Evolutionary conservation across 1,140 invertebrate species (phyloP).

Genomic region (Drosophila busckii): DNA sequence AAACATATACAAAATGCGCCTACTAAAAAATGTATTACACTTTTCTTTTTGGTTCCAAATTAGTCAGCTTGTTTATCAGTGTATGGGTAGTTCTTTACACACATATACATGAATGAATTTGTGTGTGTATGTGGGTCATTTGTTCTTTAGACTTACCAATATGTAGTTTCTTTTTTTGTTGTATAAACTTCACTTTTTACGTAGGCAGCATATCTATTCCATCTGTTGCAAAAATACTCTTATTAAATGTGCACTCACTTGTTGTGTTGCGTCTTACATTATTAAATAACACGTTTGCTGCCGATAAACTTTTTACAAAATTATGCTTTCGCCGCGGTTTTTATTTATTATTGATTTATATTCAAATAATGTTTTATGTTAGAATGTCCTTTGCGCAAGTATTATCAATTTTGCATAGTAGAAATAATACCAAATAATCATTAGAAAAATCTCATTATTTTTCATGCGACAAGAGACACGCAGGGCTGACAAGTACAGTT

Average conservation of each 20-base stretch:
- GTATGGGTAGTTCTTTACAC: slow-evolving; percentile 15
- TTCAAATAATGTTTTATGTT: slow-evolving; percentile 5
- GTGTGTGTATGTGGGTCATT: slow-evolving; percentile 27
- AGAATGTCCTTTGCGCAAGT: slow-evolving; percentile 12
- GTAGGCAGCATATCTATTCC: neutral
- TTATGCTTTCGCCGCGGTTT: slow-evolving; percentile 9
- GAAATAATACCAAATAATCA: slow-evolving; percentile 28
- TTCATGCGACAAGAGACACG: slow-evolving; percentile 31
- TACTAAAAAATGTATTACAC: slow-evolving; percentile 10
- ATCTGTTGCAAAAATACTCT: neutral
- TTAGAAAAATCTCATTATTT: slow-evolving; percentile 30
- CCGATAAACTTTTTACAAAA: slow-evolving; percentile 2
- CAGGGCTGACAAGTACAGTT: slow-evolving; percentile 21
- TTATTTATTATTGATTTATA: slow-evolving; percentile 6
- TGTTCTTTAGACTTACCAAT: slow-evolving; percentile 27
- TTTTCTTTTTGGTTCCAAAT: slow-evolving; percentile 32
- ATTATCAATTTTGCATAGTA: slow-evolving; percentile 32
- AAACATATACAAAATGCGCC: neutral
- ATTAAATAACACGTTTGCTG: slow-evolving; percentile 60
- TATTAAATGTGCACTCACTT: slow-evolving; percentile 36
- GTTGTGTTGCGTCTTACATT: slow-evolving; percentile 39
- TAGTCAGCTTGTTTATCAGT: slow-evolving; percentile 6
- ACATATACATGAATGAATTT: neutral
- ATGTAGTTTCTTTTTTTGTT: neutral
- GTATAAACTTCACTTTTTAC: slow-evolving; percentile 7